Base-by-base conservation (phyloP, 2,113 vertebrate genomes). In the Planiliza haematocheilus region DNA sequence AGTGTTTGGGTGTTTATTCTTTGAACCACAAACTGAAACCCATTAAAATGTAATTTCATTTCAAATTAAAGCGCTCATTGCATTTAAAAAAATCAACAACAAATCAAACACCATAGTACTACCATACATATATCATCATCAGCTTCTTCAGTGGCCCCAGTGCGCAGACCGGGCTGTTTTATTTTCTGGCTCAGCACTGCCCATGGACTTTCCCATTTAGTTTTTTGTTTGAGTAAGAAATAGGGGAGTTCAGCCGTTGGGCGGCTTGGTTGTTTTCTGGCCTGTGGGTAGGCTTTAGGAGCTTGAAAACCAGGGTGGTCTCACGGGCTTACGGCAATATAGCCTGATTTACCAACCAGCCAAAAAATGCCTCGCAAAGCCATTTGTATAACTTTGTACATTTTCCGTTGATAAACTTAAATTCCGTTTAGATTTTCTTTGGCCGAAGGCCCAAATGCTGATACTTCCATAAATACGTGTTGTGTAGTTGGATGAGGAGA, bases 331-430 rank as follows among this genome's bases (percentile, higher is more conserved):
- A 53, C 80, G 89, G 92, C 82, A 83, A 86, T 93, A 90, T 90
- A 92, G 80, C 70, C 65, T 93, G 88, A 90, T 88, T 86, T 89
- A 91, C 89, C 90, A 65, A 64, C 56, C 70, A 39, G 49, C 56
- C 59, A 62, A 89, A 87, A 76, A 65, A 69, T 63, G 7, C 77
- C 77, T 77, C 83, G 64, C 76, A 77, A 79, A 82, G 61, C 60
- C 74, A 76, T 94, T 94, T 90, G 84, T 92, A 88, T 94, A 94
- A 90, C 88, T 88, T 93, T 93, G 89, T 87, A 91, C 86, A 90
- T 95, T 95, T 94, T 94, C 88, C 86, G 86, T 95, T 94, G 92
- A 93, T 94, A 94, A 94, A 90, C 88, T 93, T 88, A 91, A 93
- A 94, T 94, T 95, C 94, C 82, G 78, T 87, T 30, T 85, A 88